A percentile compares a stretch with the other conserved stretches of the same genome.
phyloP scores from a whole-genome alignment of 2,888 invertebrate species.

The Macrosiphum euphorbiae region DNA sequence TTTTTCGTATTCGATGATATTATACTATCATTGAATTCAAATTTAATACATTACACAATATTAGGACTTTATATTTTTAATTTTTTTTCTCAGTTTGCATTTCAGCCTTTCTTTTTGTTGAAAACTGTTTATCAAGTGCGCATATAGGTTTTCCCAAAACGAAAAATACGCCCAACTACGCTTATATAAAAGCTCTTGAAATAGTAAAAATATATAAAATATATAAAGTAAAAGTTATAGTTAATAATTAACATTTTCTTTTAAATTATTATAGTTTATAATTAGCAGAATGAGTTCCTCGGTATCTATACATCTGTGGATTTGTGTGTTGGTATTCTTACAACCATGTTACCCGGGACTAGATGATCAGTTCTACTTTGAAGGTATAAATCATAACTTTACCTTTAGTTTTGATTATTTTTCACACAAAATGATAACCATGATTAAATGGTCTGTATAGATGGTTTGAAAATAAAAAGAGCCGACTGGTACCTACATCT shows the following conservation, averaged over 20 bases:
- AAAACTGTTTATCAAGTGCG: too few relatives aligned
- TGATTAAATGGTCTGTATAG: not conserved
- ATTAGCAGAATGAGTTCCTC: too few relatives aligned
- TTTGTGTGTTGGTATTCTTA: not conserved
- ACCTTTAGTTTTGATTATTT: not conserved
- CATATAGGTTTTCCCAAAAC: too few relatives aligned
- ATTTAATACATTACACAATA: too few relatives aligned
- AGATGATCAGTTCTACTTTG: not conserved
- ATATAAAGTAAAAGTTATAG: not conserved
- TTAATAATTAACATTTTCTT: not conserved
- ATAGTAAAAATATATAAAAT: too few relatives aligned
- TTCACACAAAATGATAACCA: not conserved
- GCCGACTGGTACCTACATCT: not conserved
- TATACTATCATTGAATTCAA: too few relatives aligned
- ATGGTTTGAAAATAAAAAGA: not conserved
- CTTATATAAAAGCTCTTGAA: too few relatives aligned
- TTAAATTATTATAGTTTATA: not conserved
- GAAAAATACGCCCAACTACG: too few relatives aligned
- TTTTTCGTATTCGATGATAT: too few relatives aligned
- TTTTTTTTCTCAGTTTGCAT: too few relatives aligned
- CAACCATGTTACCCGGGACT: constrained; percentile 7
- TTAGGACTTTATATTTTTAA: too few relatives aligned
- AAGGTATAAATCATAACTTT: not conserved
- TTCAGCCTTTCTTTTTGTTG: too few relatives aligned
- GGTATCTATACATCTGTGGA: not conserved